Base-by-base conservation (phyloP, 2,113 vertebrate species). In the Amia ocellicauda region DNA sequence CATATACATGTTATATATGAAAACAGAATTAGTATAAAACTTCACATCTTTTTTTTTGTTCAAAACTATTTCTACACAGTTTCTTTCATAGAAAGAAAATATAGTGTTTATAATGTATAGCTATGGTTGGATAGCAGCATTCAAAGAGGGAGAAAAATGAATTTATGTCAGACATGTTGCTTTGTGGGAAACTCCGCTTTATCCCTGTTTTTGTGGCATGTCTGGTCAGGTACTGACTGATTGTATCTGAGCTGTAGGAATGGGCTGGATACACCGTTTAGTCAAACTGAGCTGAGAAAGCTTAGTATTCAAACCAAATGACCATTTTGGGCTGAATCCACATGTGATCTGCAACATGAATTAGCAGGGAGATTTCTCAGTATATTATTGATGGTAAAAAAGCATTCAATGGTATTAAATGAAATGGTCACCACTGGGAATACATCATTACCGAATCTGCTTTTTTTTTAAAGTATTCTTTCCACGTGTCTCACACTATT, bases 11-110 rank as follows among this genome's bases (percentile, higher is more conserved):
- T 65, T 64, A 60, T 74, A 74, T 70, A 79, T 71, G 67, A 17
- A 74, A 77, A 70, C 40, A 63, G 40, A 83, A 85, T 84, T 78
- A 84, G 78, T 78, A 82, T 58, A 82, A 82, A 88, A 87, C 77
- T 79, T 89, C 84, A 86, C 78, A 82, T 67, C 40, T 61, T 80
- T 79, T 74, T 89, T 89, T 77, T 83, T 80, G 77, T 85, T 84
- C 71, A 80, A 72, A 70, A 74, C 71, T 81, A 83, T 76, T 69
- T 74, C 86, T 85, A 86, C 82, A 76, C 79, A 41, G 78, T 84
- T 80, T 94, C 92, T 93, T 93, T 93, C 92, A 94, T 67, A 90
- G 92, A 94, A 94, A 94, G 92, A 93, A 91, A 89, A 86, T 64
- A 60, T 59, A 40, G n/a, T 54, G 36, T 47, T 68, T 68, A 68